Base-by-base conservation (phyloP, 2,797 vertebrate species). In the Nothura maculosa region DNA sequence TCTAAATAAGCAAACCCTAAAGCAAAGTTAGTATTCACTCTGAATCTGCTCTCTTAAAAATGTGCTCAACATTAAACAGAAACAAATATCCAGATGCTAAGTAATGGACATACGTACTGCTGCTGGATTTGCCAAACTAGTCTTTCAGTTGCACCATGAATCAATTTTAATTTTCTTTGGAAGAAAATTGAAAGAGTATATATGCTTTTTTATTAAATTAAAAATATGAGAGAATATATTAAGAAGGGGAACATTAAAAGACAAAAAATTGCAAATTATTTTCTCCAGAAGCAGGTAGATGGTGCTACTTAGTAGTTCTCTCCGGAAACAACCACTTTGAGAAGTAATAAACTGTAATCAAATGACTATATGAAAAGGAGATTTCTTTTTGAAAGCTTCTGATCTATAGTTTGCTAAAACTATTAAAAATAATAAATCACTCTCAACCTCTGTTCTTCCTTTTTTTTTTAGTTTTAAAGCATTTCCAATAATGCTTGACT, bases 21-120 rank as follows among this genome's bases (percentile, higher is more conserved):
- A 40, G 27, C 5, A 60, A 17, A 15, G 30, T 11, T 75, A 30
- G n/a, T 60, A 61, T 3, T 63, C 63, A 75, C 47, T 73, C 42
- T 50, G 61, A 87, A 84, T 79, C 21, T 42, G 80, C 50, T 80
- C 28, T 81, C 81, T 38, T 77, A 92, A 91, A 92, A 85, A 79
- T 34, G 45, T 12, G 12, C 84, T 63, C 16, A 30, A 14, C 40
- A 22, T 73, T 86, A 79, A 83, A 89, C 81, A 76, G 38, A 80
- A 83, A 48, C 34, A 40, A 43, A 48, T 22, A 55, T 57, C 75
- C 25, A 8, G 10, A 75, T 5, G 5, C 30, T 85, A 0, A 1
- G 27, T 30, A 91, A 48, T 1, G 13, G 43, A 82, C 22, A 76
- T 3, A 40, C 34, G 73, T 3, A 40, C 36, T 14, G 20, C 3